Conservation (phyloP, 2,113 vertebrate genomes). For the Lepus timidus region DNA sequence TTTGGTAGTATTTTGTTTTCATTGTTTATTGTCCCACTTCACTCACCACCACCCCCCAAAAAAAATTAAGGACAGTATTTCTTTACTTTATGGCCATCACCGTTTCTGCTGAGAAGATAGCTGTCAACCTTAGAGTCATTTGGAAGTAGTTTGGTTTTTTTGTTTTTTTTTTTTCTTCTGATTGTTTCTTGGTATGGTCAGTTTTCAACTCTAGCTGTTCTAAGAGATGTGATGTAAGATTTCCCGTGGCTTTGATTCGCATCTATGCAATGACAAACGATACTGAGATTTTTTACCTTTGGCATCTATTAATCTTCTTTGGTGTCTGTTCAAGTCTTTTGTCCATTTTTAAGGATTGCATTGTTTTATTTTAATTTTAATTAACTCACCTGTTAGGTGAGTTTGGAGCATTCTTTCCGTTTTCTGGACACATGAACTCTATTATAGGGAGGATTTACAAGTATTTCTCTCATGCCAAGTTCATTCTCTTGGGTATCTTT, state of each 20-base stretch:
- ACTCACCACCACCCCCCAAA: no score
- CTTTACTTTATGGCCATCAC: not conserved
- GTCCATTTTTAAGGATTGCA: not conserved
- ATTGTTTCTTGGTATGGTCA: not conserved
- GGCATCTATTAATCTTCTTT: not conserved
- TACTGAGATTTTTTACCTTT: not conserved
- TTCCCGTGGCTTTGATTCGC: slow-evolving; percentile 15
- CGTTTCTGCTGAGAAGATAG: not conserved
- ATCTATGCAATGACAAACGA: not conserved
- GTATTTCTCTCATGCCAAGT: not conserved
- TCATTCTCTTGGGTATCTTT: no score
- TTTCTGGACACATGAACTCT: not conserved
- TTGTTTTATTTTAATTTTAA: not conserved
- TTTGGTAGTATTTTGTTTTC: not conserved
- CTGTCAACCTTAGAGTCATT: not conserved
- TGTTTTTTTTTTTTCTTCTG: not conserved
- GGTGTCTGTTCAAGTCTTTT: not conserved
- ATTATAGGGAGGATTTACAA: not conserved
- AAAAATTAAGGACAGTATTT: not conserved
- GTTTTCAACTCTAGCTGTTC: not conserved
- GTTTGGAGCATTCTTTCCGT: not conserved
- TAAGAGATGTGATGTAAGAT: not conserved
- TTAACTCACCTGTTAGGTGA: not conserved
- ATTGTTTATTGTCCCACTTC: not conserved
- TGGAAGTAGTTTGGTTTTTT: not conserved